Percentiles rank a stretch among this genome's conserved stretches.
These are phyloP conservation scores for Aphidoletes aphidimyza DNA, from an alignment of 2,888 invertebrate species.

Conservation along the genomic window DNA sequence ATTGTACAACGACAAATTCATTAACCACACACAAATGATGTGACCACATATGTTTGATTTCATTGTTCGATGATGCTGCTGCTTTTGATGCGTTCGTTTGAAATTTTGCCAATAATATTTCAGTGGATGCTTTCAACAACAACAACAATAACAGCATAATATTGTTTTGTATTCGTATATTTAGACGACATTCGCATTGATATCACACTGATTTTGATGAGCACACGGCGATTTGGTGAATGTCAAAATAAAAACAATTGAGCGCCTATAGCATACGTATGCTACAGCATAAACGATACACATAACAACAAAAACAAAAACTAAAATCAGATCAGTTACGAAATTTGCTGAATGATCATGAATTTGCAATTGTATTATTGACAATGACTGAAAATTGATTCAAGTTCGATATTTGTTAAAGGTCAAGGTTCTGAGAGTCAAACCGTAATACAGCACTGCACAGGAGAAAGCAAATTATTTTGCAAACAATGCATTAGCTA, in stretches of 20 bases:
- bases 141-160: too few relatives aligned
- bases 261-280: too few relatives aligned
- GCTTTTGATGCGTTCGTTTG: slow-evolving; percentile 11
- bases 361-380: background rate
- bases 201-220: background rate
- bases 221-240: background rate
- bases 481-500: too few relatives aligned
- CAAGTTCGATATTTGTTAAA: background rate
- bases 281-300: too few relatives aligned
- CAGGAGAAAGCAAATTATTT: background rate
- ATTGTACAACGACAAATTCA: too few relatives aligned
- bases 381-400: slow-evolving; percentile 48
- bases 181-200: slow-evolving; percentile 33
- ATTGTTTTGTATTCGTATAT: background rate
- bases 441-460: background rate
- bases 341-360: background rate
- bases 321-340: too few relatives aligned
- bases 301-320: background rate
- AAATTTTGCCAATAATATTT: slow-evolving; percentile 34
- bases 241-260: background rate
- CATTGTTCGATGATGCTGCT: background rate
- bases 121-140: background rate
- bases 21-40: too few relatives aligned
- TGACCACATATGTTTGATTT: background rate
- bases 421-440: slow-evolving; percentile 43